A percentile compares a stretch with the other conserved stretches of the same genome.
Evolutionary conservation across 2,113 vertebrate species (phyloP).

Genomic region (Recurvirostra avosetta): DNA sequence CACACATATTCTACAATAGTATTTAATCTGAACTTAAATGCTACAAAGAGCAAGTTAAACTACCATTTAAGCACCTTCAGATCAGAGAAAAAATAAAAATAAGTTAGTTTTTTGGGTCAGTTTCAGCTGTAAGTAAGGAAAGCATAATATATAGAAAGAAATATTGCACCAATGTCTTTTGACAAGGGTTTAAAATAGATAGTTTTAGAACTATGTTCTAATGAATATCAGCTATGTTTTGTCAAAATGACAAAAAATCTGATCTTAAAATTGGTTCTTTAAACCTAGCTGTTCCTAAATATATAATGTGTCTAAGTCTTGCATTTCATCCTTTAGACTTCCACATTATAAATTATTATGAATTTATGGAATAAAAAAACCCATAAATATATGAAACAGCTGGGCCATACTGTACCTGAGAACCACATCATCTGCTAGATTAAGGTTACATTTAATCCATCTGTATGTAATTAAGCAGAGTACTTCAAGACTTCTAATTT

Average conservation of each 20-base stretch:
- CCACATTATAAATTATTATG: not conserved
- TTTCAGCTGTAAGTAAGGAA: not conserved
- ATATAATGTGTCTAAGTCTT: not conserved
- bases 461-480: not conserved
- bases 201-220: not conserved
- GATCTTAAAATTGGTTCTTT: not conserved
- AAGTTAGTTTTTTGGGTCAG: not conserved
- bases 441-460: not conserved
- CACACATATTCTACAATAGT: not conserved
- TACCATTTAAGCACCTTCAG: not conserved
- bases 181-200: not conserved
- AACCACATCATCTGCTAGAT: not conserved
- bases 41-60: not conserved
- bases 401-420: not conserved
- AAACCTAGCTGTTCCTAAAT: not conserved
- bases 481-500: constrained; percentile 1
- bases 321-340: not conserved
- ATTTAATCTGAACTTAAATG: not conserved
- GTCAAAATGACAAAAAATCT: not conserved
- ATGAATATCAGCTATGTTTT: not conserved
- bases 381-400: not conserved
- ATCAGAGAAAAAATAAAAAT: not conserved
- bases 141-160: not conserved
- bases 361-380: not conserved
- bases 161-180: not conserved